phyloP scores from a whole-genome alignment of 2,888 invertebrate genomes.

The Taenaris catops region DNA sequence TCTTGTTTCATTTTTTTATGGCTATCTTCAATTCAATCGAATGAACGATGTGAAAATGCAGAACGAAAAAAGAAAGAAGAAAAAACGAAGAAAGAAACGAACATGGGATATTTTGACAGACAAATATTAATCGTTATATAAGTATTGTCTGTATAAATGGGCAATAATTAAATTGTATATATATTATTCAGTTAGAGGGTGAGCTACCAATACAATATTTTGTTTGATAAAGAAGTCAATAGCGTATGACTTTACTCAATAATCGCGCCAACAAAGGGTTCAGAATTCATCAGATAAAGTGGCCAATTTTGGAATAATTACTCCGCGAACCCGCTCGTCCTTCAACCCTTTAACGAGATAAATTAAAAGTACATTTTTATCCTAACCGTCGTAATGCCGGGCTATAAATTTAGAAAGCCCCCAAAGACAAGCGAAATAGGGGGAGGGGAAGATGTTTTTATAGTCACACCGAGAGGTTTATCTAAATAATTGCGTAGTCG shows the following conservation, averaged over 20 bases:
- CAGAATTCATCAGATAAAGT: conserved; percentile 77
- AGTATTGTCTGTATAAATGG: no score
- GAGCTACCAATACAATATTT: no score
- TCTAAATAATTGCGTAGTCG: conserved; percentile 79
- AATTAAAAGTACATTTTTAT: conserved; percentile 80
- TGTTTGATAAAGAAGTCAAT: no score
- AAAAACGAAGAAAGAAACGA: no score
- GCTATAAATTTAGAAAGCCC: conserved; percentile 77
- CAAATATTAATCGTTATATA: no score
- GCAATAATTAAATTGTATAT: no score
- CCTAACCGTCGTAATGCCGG: conserved; percentile 70
- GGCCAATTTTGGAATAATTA: conserved; percentile 79
- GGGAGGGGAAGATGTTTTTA: conserved; percentile 76
- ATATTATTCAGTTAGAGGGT: no score
- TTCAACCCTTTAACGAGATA: conserved; percentile 80
- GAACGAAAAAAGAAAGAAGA: no score
- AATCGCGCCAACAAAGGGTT: conserved; percentile 60
- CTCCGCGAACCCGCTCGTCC: conserved; percentile 73
- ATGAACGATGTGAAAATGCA: no score
- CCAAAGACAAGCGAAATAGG: conserved; percentile 70
- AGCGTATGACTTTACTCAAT: conserved; percentile 68
- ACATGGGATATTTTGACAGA: no score
- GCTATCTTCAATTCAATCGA: no score
- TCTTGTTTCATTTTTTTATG: no score
- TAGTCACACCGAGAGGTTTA: conserved; percentile 78